Evolutionary conservation across 2,113 vertebrate genomes (phyloP), one percentile per base, ranked within the genome.

Genomic region (Pachycephala philippinensis): DNA sequence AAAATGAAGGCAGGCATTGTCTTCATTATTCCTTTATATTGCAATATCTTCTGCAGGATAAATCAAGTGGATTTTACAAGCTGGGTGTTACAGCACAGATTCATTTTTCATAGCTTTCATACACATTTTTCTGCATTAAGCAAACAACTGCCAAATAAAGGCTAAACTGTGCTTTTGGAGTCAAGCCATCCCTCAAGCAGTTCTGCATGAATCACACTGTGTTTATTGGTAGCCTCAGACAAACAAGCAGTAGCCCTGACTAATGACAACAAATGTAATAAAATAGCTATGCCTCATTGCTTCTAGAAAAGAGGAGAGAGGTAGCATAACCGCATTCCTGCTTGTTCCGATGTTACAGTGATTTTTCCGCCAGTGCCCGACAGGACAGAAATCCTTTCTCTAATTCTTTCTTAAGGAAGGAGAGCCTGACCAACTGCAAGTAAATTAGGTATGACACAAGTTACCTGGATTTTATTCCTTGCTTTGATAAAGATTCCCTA

Each of bases 71-170:
- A 93, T 92, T 96, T 90, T 96, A 97, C 71, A 94, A 93, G 92
- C 90, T 49, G 47, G 56, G 54, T 81, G 87, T 93, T 92, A 93
- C 85, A 95, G 93, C 17, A 90, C 54, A 95, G 85, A 90, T 93
- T 90, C 87, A 91, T 96, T 96, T 95, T 95, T 93, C 90, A 91
- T 90, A 91, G 93, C 71, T 93, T 94, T 96, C 85, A 86, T 28
- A 95, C 35, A 91, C 45, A 94, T 95, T 88, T 96, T 94, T 95
- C 91, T 93, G 93, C 93, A 93, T 91, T 93, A 95, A 83, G 82
- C 21, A 93, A 97, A 93, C 85, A 91, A 95, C 75, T 93, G 95
- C 35, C 90, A 96, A 93, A 96, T 90, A 93, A 95, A 94, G 54
- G 91, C 82, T 96, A 96, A 96, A 95, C 78, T 80, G 75, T 85